phyloP scores from a whole-genome alignment of 2,797 vertebrate genomes.

The Falco peregrinus region DNA sequence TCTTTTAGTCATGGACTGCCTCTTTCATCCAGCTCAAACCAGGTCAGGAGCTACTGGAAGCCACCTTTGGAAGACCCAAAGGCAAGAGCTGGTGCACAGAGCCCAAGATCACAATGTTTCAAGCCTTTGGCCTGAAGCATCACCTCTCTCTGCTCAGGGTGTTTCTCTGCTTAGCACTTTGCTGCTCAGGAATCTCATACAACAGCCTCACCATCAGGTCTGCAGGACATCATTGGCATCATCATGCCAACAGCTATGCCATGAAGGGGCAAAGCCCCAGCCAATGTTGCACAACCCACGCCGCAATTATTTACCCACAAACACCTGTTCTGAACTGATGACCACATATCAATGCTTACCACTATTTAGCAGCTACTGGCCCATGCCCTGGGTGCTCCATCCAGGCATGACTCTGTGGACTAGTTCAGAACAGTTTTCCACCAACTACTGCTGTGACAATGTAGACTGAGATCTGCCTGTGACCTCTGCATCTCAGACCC shows the following conservation, averaged over 20 bases:
- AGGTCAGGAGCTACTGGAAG: background rate
- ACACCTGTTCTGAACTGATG: background rate
- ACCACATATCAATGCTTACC: background rate
- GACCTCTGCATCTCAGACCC: background rate
- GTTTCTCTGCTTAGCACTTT: background rate
- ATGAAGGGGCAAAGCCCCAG: background rate
- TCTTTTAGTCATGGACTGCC: background rate
- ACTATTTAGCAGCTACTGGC: background rate
- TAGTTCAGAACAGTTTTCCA: background rate
- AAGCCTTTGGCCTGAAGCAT: background rate
- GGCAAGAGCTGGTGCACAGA: background rate
- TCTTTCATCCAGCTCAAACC: background rate
- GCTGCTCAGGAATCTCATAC: background rate
- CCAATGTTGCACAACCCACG: background rate
- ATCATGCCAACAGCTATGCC: accelerated
- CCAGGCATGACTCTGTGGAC: background rate
- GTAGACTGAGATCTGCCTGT: background rate
- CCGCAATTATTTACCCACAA: background rate
- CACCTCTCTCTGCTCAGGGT: background rate
- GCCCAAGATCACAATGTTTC: background rate
- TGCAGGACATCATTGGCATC: background rate
- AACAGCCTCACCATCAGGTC: background rate
- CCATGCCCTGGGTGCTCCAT: background rate
- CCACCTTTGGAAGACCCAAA: background rate
- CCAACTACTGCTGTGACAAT: background rate